Percentiles rank a stretch among this genome's conserved stretches.
These are phyloP conservation scores for Hypena proboscidalis DNA, from an alignment of 2,888 invertebrate genomes.

Conservation along the genomic window DNA sequence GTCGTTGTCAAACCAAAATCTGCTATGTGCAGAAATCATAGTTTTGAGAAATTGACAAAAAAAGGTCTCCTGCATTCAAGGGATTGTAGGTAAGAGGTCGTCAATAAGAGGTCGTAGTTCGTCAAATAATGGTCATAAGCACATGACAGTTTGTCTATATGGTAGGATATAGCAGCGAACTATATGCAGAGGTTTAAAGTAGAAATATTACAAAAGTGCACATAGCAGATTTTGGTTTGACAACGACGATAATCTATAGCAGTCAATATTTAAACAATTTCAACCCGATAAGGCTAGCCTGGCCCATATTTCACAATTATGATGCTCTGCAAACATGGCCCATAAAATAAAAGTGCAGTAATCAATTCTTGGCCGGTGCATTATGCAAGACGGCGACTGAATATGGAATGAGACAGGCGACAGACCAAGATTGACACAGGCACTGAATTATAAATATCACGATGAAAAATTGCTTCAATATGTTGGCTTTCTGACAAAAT, in stretches of 20 bases:
- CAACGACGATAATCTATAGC: conserved; percentile 22
- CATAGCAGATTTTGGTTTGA: too few relatives aligned
- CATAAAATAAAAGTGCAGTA: conserved; percentile 41
- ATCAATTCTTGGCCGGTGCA: conserved; percentile 42
- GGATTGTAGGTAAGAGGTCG: too few relatives aligned
- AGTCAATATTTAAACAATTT: conserved; percentile 30
- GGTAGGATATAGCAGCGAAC: too few relatives aligned
- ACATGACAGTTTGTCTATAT: too few relatives aligned
- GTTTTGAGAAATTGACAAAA: too few relatives aligned
- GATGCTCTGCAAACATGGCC: conserved; percentile 32
- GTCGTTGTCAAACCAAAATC: too few relatives aligned
- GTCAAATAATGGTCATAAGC: too few relatives aligned
- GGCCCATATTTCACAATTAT: conserved; percentile 42
- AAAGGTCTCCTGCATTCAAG: too few relatives aligned
- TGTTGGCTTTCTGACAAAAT: conserved; percentile 2
- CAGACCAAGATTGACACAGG: conserved; percentile 25
- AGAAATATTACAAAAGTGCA: too few relatives aligned
- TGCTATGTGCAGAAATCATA: too few relatives aligned
- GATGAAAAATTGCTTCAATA: conserved; percentile 32
- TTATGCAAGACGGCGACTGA: conserved; percentile 48
- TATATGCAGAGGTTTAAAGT: too few relatives aligned
- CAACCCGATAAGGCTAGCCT: conserved; percentile 23
- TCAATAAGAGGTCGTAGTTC: too few relatives aligned
- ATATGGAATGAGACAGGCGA: conserved; percentile 47
- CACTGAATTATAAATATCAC: conserved; percentile 30